Conservation (phyloP, 2,888 invertebrate species). For the Hypena proboscidalis region DNA sequence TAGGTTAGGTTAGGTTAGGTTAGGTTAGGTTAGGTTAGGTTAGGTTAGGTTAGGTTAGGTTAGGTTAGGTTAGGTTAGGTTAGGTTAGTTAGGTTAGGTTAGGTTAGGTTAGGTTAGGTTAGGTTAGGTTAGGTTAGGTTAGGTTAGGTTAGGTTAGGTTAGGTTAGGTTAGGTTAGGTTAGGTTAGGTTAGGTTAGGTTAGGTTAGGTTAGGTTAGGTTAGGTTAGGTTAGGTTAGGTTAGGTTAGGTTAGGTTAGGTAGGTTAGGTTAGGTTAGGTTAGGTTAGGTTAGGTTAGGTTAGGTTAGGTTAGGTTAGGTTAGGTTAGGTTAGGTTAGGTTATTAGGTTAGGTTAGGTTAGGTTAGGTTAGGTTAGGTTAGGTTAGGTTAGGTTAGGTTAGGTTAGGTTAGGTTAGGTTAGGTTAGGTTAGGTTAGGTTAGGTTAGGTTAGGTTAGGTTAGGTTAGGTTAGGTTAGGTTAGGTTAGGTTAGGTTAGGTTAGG, state of each 20-base stretch:
- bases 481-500: constrained; percentile 32
- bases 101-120: constrained; percentile 22
- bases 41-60: constrained; percentile 28
- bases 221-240: constrained; percentile 21
- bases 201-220: constrained; percentile 17
- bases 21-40: constrained; percentile 29
- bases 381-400: constrained; percentile 25
- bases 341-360: constrained; percentile 21
- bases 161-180: constrained; percentile 15
- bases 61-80: constrained; percentile 24
- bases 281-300: constrained; percentile 21
- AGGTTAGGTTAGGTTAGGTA: constrained; percentile 17
- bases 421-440: constrained; percentile 28
- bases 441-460: constrained; percentile 33
- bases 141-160: constrained; percentile 21
- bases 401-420: constrained; percentile 27
- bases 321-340: constrained; percentile 22
- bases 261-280: constrained; percentile 15
- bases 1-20: constrained; percentile 32
- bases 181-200: constrained; percentile 17
- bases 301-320: constrained; percentile 20
- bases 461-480: constrained; percentile 30
- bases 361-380: constrained; percentile 24
- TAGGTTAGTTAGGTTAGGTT: constrained; percentile 15
- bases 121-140: constrained; percentile 24